These are phyloP conservation scores for Menura novaehollandiae DNA, from an alignment of 2,113 vertebrate genomes.

Conservation along the genomic window DNA sequence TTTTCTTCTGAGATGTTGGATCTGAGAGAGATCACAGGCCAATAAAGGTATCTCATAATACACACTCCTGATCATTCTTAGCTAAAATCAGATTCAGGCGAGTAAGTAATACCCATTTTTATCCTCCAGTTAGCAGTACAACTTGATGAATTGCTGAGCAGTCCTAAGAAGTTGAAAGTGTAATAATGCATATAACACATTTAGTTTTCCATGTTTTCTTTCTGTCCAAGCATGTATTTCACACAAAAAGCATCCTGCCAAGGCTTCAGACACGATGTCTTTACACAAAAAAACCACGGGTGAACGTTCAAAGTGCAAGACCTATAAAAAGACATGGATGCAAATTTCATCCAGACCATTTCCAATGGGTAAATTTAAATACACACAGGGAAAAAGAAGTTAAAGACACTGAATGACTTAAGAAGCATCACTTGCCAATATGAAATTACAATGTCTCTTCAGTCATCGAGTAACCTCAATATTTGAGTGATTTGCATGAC, in stretches of 20 bases:
- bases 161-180: neutral
- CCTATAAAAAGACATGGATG: neutral
- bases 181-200: neutral
- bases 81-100: neutral
- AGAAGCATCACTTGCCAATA: neutral
- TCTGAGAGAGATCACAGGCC: neutral
- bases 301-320: neutral
- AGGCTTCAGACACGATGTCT: neutral
- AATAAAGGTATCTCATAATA: neutral
- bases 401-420: neutral
- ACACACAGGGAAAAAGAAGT: neutral
- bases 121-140: neutral
- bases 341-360: neutral
- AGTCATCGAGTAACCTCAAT: neutral
- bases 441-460: neutral
- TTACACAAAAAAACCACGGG: accelerated
- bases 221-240: neutral
- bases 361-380: neutral
- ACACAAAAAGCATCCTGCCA: neutral
- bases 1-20: neutral
- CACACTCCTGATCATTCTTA: neutral
- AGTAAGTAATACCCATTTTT: neutral
- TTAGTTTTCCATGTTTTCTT: neutral
- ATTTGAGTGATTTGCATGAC: neutral
- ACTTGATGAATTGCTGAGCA: neutral